phyloP scores from a whole-genome alignment of 2,797 vertebrate species.

The Halcyon smyrnensis region DNA sequence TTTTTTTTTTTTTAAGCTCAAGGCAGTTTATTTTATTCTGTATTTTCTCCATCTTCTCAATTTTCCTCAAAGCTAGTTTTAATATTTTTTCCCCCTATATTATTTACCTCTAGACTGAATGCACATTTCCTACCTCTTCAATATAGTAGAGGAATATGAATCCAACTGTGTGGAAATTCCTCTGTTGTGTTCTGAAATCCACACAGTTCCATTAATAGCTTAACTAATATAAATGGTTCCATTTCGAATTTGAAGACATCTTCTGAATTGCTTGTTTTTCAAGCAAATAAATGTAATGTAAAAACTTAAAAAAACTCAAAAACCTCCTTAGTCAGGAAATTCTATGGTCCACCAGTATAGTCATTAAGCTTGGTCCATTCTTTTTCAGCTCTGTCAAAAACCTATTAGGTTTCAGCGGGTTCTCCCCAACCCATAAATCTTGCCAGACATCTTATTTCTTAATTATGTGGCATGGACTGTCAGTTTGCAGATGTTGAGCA shows the following conservation, averaged over 20 bases:
- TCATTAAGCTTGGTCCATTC: background rate
- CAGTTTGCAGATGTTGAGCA: slow-evolving; percentile 1
- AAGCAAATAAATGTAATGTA: background rate
- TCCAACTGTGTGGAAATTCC: background rate
- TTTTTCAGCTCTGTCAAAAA: slow-evolving; percentile 42
- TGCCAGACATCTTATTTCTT: slow-evolving; percentile 55
- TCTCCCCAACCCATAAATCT: slow-evolving; percentile 50
- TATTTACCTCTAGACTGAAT: background rate
- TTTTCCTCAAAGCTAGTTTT: background rate
- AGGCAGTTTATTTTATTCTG: background rate
- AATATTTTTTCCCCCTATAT: background rate
- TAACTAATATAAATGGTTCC: background rate
- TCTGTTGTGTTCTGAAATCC: background rate
- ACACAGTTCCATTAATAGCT: background rate
- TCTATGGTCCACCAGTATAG: background rate
- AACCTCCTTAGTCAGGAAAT: background rate
- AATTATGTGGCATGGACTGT: slow-evolving; percentile 47
- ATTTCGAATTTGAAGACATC: background rate
- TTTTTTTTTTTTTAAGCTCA: background rate
- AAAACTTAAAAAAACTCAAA: background rate
- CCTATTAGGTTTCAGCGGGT: background rate
- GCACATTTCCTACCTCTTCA: background rate
- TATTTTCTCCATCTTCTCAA: background rate
- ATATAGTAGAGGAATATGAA: background rate
- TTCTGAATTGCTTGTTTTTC: background rate